Evolutionary conservation across 2,113 vertebrate species (phyloP).

Genomic region (Atrichornis clamosus): DNA sequence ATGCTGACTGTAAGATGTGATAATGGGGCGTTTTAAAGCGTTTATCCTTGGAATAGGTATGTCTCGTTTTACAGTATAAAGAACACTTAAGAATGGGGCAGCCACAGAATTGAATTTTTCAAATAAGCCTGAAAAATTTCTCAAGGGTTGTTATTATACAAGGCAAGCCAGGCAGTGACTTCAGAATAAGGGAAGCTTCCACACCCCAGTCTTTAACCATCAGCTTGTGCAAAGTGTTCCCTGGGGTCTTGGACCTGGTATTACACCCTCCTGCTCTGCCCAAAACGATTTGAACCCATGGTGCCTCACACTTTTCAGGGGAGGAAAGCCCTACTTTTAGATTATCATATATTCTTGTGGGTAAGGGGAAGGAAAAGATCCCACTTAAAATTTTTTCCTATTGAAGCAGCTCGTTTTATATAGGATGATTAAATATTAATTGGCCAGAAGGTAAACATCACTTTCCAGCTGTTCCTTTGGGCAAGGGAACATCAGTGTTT

Average conservation of each 20-base stretch:
- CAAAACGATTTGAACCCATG: background rate
- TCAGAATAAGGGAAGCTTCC: background rate
- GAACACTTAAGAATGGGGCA: background rate
- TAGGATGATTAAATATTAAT: background rate
- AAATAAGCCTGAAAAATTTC: background rate
- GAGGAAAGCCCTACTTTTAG: background rate
- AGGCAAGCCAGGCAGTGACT: background rate
- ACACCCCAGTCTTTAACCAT: fast-evolving
- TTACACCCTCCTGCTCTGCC: background rate
- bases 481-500: background rate
- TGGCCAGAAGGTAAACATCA: background rate
- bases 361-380: background rate
- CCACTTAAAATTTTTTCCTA: background rate
- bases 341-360: background rate
- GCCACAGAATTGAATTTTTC: background rate
- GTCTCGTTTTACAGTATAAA: background rate
- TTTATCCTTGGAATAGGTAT: background rate
- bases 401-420: background rate
- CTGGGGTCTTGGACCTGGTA: background rate
- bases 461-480: background rate
- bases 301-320: background rate
- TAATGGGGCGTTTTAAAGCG: background rate
- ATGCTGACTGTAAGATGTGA: fast-evolving
- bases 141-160: background rate
- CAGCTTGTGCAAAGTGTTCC: background rate